Evolutionary conservation across 2,888 invertebrate genomes (phyloP).

Genomic region (Nycteola revayana): DNA sequence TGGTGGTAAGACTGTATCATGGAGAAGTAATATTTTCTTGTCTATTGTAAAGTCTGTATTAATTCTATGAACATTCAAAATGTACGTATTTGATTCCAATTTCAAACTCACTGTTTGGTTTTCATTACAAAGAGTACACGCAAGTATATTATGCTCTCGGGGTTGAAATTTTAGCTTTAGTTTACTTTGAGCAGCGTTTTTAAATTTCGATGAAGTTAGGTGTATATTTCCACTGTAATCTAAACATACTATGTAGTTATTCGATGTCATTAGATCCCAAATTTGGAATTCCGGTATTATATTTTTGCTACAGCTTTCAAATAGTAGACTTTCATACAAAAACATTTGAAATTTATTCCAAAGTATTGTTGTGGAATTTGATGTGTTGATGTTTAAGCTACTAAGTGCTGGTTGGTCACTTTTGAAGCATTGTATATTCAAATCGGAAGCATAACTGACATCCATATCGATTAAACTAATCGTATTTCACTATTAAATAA

Average conservation of each 20-base stretch:
- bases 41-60: conserved; percentile 43
- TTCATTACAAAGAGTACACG: conserved; percentile 25
- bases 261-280: conserved; percentile 39
- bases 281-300: conserved; percentile 54
- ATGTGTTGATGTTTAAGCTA: conserved; percentile 49
- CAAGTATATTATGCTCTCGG: conserved; percentile 37
- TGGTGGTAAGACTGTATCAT: conserved; percentile 25
- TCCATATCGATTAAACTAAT: conserved; percentile 35
- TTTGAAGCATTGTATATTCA: conserved; percentile 44
- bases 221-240: conserved; percentile 53
- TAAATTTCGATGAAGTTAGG: conserved; percentile 52
- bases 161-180: conserved; percentile 45
- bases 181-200: conserved; percentile 48
- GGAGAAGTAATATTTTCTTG: conserved; percentile 32
- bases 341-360: conserved; percentile 73
- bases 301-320: conserved; percentile 37
- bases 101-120: conserved; percentile 46
- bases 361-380: conserved; percentile 40
- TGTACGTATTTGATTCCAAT: conserved; percentile 38
- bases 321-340: conserved; percentile 49
- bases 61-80: conserved; percentile 45
- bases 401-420: conserved; percentile 38
- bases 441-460: conserved; percentile 12
- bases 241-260: conserved; percentile 53
- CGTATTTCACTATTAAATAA: no score